Base-by-base conservation (phyloP, 64 coral and sea anemone species). In the Montipora foliosa region DNA sequence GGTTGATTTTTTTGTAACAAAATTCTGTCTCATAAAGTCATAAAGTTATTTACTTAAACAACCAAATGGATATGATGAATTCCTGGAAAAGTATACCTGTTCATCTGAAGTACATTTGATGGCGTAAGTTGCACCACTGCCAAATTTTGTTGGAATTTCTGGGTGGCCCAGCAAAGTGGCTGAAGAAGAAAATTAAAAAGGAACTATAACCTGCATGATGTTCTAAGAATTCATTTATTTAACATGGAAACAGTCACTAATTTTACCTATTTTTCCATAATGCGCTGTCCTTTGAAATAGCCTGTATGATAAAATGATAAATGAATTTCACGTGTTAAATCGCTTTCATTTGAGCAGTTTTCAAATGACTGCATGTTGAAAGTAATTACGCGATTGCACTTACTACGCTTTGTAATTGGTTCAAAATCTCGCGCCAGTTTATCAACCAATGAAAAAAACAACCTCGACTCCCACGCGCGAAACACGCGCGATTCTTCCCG, bases 101-200 rank as follows among this genome's bases (percentile, higher is more conserved):
- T 83, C 61, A 92, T 92, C 90, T 51, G 90, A 92, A 46, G 55
- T 49, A 44, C 90, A 85, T 5, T 69, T 15, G 24, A 92, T 44
- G 2, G 61, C 73, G 25, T 92, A 72, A 5, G 57, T 81, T 50
- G 80, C 80, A 29, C 80, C 79, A 29, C 8, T 77, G 15, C 47
- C n/a, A 76, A 58, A 62, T n/a, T 66, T 62, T 77, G 44, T 64
- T 15, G 60, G 49, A 5, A 86, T 75, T 44, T 59, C 81, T 49
- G 90, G 81, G 21, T 67, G 85, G 13, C 85, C 90, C 1, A 92
- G 24, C 80, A 92, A 77, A 19, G 90, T 1, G 12, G 15, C 69
- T 87, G n/a, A 17, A n/a, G 37, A 5, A 22, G 1, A 11, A 71
- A 8, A 73, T 49, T 44, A 49, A 13, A 25, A 64, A 79, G 50